phyloP scores from a whole-genome alignment of 1,140 invertebrate species.

The Manduca sexta region DNA sequence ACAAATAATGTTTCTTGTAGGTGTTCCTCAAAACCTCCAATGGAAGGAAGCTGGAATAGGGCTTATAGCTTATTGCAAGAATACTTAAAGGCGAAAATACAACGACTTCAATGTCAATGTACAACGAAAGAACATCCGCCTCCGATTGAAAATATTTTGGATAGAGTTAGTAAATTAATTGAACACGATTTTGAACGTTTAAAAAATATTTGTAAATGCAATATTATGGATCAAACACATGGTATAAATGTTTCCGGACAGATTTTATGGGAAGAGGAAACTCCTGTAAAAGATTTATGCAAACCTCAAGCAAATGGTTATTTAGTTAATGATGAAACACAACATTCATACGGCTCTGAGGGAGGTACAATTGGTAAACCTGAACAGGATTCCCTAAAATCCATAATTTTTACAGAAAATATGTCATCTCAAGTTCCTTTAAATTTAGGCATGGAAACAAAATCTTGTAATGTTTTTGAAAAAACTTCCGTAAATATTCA shows the following conservation, averaged over 20 bases:
- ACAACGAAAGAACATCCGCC: neutral
- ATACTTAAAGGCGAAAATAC: slow-evolving; percentile 59
- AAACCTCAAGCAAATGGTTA: neutral
- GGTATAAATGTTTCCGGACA: slow-evolving; percentile 1
- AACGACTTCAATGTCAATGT: slow-evolving; percentile 44
- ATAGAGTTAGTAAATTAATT: slow-evolving; percentile 48
- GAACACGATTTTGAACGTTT: slow-evolving; percentile 55
- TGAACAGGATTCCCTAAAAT: slow-evolving; percentile 2
- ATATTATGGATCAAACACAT: slow-evolving; percentile 11
- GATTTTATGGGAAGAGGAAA: slow-evolving; percentile 7
- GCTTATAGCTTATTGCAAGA: slow-evolving; percentile 51
- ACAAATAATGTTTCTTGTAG: slow-evolving; percentile 32
- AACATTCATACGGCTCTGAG: neutral
- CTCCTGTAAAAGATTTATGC: slow-evolving; percentile 24
- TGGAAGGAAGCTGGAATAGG: slow-evolving; percentile 44
- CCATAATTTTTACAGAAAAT: slow-evolving; percentile 13
- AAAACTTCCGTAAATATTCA: slow-evolving; percentile 13
- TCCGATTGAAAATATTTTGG: slow-evolving; percentile 22
- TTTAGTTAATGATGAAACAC: neutral
- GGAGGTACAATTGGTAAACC: neutral
- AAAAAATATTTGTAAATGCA: slow-evolving; percentile 34
- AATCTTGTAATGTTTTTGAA: slow-evolving; percentile 37
- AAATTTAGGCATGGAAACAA: slow-evolving; percentile 25
- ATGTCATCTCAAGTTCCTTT: slow-evolving; percentile 26
- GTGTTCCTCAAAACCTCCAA: slow-evolving; percentile 20